Base-by-base conservation (phyloP, 1,140 invertebrate genomes). In the Temnothorax longispinosus region DNA sequence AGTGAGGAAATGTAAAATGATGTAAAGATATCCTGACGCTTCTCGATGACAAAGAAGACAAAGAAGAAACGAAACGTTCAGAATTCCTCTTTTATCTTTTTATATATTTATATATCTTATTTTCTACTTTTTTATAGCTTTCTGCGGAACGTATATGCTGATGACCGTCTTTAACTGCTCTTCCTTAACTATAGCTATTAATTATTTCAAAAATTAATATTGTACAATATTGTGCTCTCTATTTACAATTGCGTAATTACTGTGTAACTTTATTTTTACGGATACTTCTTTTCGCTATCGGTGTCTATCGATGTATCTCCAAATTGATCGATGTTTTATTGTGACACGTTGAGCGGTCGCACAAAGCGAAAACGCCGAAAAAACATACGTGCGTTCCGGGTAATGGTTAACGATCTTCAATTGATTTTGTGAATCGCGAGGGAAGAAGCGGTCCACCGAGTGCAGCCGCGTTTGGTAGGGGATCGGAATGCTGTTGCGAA, bases 361-460 rank as follows among this genome's bases (percentile, higher is more conserved):
- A 67, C 21, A 72, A 32, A 27, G 47, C 60, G 10, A 85, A 74
- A 56, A 41, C 50, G 13, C 15, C 72, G 54, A 86, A 89, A 89
- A 87, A 87, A 69, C 65, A 54, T 41, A 60, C 32, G 3, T 11
- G 35, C 35, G 38, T 90, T 90, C 87, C 65, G 62, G 15, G 75
- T 87, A 89, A 80, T 71, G 54, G 80, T 77, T 90, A 90, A 89
- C 77, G 58, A 81, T 58, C 77, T 76, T 76, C 88, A 92, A 92
- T 91, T 92, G 89, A 92, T 92, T 92, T 91, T 89, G 90, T 91
- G 90, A 91, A 92, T 65, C 82, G 69, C 64, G 44, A 72, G 85
- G 52, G 77, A 90, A 90, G 85, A 88, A 87, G 84, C 67, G 62
- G 76, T 77, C 44, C 52, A 50, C 67, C 38, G 32, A 75, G 65